Conservation (phyloP, 2,888 invertebrate genomes). For the Cotesia congregata region DNA sequence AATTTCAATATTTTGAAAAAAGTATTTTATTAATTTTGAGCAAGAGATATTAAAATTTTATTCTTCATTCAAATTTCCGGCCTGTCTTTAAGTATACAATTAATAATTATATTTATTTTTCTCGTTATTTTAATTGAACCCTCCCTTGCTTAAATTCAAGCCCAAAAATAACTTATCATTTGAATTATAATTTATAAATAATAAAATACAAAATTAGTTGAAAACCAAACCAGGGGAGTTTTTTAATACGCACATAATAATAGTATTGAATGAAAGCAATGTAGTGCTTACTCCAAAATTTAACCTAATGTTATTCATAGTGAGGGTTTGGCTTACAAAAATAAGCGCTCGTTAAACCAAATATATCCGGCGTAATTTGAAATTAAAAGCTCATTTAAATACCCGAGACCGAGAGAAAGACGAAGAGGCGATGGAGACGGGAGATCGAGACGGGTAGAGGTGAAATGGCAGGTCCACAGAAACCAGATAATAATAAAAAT, state of each 20-base stretch:
- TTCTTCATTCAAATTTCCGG: too few relatives aligned
- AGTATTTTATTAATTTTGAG: too few relatives aligned
- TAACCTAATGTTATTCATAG: slow-evolving; percentile 49
- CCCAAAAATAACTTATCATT: neutral
- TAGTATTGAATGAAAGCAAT: slow-evolving; percentile 1
- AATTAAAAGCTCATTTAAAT: slow-evolving; percentile 63
- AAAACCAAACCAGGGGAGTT: too few relatives aligned
- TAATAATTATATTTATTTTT: too few relatives aligned
- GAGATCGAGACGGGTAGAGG: slow-evolving; percentile 48
- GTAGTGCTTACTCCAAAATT: neutral
- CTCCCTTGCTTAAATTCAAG: neutral
- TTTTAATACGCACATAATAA: slow-evolving; percentile 4
- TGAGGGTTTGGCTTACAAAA: slow-evolving; percentile 31
- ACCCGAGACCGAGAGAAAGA: slow-evolving; percentile 46
- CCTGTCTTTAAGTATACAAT: too few relatives aligned
- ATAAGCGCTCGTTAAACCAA: slow-evolving; percentile 59
- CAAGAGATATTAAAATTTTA: too few relatives aligned
- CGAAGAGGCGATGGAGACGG: neutral
- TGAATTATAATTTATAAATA: too few relatives aligned
- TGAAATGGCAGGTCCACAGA: slow-evolving; percentile 38
- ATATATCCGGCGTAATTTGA: slow-evolving; percentile 58
- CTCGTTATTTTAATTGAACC: too few relatives aligned
- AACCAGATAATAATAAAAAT: slow-evolving; percentile 45
- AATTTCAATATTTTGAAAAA: too few relatives aligned
- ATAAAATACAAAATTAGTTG: too few relatives aligned